Conservation (phyloP, 2,888 invertebrate species). For the Laspeyria flexula region DNA sequence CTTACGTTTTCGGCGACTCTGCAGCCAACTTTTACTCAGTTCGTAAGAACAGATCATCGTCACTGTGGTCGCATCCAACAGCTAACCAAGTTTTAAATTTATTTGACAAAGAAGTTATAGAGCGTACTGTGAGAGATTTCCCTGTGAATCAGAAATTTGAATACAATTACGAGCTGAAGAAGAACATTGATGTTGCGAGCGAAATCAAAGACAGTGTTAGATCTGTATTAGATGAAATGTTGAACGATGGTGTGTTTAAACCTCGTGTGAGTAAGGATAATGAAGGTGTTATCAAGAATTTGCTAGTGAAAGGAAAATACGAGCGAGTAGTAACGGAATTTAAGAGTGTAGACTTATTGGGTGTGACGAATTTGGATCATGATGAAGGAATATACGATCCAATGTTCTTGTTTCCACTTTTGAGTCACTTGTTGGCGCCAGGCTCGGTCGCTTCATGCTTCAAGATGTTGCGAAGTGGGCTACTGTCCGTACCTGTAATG, state of each 20-base stretch:
- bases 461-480: slow-evolving; percentile 89
- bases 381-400: slow-evolving; percentile 90
- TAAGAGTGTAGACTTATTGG: slow-evolving; percentile 51
- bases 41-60: slow-evolving; percentile 80
- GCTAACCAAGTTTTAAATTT: slow-evolving; percentile 90
- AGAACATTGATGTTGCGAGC: slow-evolving; percentile 42
- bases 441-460: slow-evolving; percentile 91
- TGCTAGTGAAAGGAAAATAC: slow-evolving; percentile 55
- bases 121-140: slow-evolving; percentile 89
- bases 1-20: slow-evolving; percentile 94
- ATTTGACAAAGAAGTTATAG: slow-evolving; percentile 88
- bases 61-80: slow-evolving; percentile 90
- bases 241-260: slow-evolving; percentile 54
- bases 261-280: slow-evolving; percentile 49
- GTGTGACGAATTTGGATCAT: slow-evolving; percentile 53
- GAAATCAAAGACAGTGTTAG: slow-evolving; percentile 42
- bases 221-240: slow-evolving; percentile 50
- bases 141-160: slow-evolving; percentile 88
- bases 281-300: slow-evolving; percentile 52
- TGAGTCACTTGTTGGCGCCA: slow-evolving; percentile 90
- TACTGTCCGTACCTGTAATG: slow-evolving; percentile 89
- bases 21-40: slow-evolving; percentile 92
- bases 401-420: slow-evolving; percentile 91
- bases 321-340: slow-evolving; percentile 44
- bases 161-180: slow-evolving; percentile 69